phyloP scores from a whole-genome alignment of 2,888 invertebrate genomes.

The Micropterix aruncella region DNA sequence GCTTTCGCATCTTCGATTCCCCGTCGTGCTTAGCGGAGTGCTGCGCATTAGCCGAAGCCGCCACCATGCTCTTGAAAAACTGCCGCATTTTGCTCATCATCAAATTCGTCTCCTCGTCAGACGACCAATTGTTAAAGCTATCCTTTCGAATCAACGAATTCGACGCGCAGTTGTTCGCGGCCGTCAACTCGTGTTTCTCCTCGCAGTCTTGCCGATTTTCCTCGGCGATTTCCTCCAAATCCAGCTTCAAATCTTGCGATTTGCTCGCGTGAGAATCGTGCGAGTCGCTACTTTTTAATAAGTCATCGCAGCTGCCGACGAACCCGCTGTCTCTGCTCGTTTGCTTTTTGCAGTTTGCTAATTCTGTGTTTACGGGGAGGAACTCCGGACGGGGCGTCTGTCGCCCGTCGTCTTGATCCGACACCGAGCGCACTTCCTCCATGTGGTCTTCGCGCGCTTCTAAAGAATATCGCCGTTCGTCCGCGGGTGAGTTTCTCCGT shows the following conservation, averaged over 20 bases:
- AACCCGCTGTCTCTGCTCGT: slow-evolving; percentile 82
- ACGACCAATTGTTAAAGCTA: slow-evolving; percentile 89
- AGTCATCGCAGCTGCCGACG: slow-evolving; percentile 77
- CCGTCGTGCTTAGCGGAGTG: slow-evolving; percentile 24
- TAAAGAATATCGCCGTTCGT: slow-evolving; percentile 47
- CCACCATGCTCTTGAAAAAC: slow-evolving; percentile 85
- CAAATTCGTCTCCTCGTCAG: slow-evolving; percentile 84
- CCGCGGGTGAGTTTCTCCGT: slow-evolving; percentile 39
- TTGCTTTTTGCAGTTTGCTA: slow-evolving; percentile 56
- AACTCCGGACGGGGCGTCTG: slow-evolving; percentile 57
- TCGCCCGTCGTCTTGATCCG: slow-evolving; percentile 52
- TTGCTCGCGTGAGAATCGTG: slow-evolving; percentile 18
- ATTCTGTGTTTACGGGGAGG: slow-evolving; percentile 38
- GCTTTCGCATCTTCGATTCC: slow-evolving; percentile 41
- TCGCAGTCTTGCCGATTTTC: slow-evolving; percentile 41
- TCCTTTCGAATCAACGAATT: slow-evolving; percentile 63
- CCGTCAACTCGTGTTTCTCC: slow-evolving; percentile 32
- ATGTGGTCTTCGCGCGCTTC: slow-evolving; percentile 41
- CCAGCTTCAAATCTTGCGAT: slow-evolving; percentile 30
- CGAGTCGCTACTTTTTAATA: slow-evolving; percentile 47
- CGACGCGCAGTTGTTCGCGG: slow-evolving; percentile 35
- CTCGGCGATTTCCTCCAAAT: slow-evolving; percentile 44
- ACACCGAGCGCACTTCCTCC: slow-evolving; percentile 41
- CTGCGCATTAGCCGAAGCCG: slow-evolving; percentile 37
- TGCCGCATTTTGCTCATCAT: slow-evolving; percentile 94